These are phyloP conservation scores for Lonchura striata DNA, from an alignment of 2,113 vertebrate species.

Conservation along the genomic window DNA sequence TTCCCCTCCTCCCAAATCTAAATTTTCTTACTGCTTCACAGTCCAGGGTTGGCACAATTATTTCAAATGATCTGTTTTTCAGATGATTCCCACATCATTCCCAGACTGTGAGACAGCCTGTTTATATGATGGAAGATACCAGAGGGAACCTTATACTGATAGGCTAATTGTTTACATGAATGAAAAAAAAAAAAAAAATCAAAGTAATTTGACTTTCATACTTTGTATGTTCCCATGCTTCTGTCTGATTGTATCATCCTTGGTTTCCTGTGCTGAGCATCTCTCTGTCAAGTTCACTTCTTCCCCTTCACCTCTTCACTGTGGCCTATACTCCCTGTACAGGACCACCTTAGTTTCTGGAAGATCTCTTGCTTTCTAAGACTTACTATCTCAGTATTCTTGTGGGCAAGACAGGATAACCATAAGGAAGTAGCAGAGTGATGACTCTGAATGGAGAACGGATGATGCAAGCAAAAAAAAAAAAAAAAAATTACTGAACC, in stretches of 20 bases:
- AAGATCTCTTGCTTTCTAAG: neutral
- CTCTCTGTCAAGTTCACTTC: neutral
- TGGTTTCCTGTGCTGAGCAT: neutral
- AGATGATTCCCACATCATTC: constrained; percentile 67
- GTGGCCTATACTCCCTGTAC: neutral
- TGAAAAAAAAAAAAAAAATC: constrained; percentile 14
- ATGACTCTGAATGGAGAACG: neutral
- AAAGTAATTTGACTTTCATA: neutral
- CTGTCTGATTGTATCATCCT: neutral
- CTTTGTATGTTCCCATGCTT: neutral
- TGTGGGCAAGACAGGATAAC: neutral
- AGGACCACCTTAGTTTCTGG: neutral
- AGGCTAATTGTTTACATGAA: constrained; percentile 23
- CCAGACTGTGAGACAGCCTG: constrained; percentile 66
- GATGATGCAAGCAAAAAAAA: neutral
- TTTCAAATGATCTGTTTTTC: constrained; percentile 57
- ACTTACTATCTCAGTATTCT: neutral
- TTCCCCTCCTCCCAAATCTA: constrained; percentile 1
- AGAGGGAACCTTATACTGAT: constrained; percentile 27
- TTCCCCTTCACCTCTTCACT: neutral
- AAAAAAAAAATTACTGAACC: neutral
- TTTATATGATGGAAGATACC: constrained; percentile 52
- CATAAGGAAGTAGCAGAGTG: neutral
- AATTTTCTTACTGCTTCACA: constrained; percentile 37
- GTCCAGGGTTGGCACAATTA: constrained; percentile 41